Conservation (phyloP, 2,888 invertebrate genomes). For the Branchellion lobata region DNA sequence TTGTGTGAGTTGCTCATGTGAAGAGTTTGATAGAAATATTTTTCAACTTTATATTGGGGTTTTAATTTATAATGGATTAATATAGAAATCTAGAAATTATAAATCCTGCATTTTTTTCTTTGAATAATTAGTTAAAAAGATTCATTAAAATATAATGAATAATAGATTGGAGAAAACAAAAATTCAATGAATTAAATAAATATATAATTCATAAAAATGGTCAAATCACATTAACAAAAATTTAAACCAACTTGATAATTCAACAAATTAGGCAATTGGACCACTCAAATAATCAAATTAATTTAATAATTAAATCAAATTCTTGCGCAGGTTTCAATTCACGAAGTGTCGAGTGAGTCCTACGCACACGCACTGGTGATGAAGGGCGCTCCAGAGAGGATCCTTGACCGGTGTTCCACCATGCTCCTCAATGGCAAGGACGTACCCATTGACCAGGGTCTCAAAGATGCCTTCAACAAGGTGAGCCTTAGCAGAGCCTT, state of each 20-base stretch:
- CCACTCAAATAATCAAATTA: too few species aligned
- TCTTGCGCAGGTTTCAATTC: constrained; percentile 80
- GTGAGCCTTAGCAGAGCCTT: constrained; percentile 68
- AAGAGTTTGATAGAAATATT: too few species aligned
- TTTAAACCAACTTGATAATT: too few species aligned
- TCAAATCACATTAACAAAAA: too few species aligned
- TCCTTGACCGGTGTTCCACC: constrained; percentile 82
- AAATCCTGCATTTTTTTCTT: too few species aligned
- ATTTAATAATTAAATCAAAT: too few species aligned
- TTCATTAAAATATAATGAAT: not conserved
- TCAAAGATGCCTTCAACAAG: constrained; percentile 92
- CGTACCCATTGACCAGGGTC: constrained; percentile 83
- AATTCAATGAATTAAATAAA: not conserved
- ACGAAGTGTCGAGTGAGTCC: constrained; percentile 72
- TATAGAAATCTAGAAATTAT: too few species aligned
- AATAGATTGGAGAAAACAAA: not conserved
- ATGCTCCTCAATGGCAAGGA: constrained; percentile 92
- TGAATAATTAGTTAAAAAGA: too few species aligned
- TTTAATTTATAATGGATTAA: too few species aligned
- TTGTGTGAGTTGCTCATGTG: not conserved
- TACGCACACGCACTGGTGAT: constrained; percentile 74
- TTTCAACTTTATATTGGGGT: too few species aligned
- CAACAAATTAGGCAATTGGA: too few species aligned
- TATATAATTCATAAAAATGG: too few species aligned
- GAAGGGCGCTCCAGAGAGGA: constrained; percentile 91